Conservation (phyloP, 2,888 invertebrate species). For the Plagiodera versicolora region DNA sequence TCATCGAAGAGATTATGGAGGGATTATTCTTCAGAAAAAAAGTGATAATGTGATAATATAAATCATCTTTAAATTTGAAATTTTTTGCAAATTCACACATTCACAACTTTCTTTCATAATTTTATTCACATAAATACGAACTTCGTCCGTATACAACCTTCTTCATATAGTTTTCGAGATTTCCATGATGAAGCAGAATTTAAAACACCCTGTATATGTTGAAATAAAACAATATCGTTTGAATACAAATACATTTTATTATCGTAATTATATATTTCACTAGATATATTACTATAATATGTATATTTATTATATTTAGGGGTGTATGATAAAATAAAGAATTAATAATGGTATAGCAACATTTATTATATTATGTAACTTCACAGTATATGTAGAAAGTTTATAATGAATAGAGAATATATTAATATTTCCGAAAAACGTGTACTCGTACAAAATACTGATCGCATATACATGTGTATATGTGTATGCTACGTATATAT, state of each 20-base stretch:
- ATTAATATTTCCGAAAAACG: slow-evolving; percentile 54
- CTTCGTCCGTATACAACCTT: too few species aligned
- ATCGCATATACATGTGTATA: slow-evolving; percentile 48
- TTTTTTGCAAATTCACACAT: too few species aligned
- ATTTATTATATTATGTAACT: slow-evolving; percentile 52
- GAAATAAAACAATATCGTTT: slow-evolving; percentile 11
- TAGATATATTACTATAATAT: slow-evolving; percentile 55
- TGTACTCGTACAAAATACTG: slow-evolving; percentile 58
- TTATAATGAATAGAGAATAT: slow-evolving; percentile 55
- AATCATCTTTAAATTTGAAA: too few species aligned
- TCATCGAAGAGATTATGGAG: too few species aligned
- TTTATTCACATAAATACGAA: too few species aligned
- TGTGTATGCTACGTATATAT: slow-evolving; percentile 51
- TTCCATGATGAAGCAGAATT: too few species aligned
- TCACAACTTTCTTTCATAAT: too few species aligned
- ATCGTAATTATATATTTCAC: slow-evolving; percentile 57
- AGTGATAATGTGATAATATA: too few species aligned
- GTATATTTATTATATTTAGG: slow-evolving; percentile 55
- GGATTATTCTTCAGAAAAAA: too few species aligned
- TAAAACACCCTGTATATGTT: too few species aligned
- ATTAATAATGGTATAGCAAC: slow-evolving; percentile 56
- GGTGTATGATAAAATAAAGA: slow-evolving; percentile 57
- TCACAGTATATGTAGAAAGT: slow-evolving; percentile 54
- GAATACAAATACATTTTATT: slow-evolving; percentile 59
- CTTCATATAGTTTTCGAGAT: too few species aligned